Evolutionary conservation across 2,888 invertebrate genomes (phyloP).

Genomic region (Eutolmus rufibarbis): DNA sequence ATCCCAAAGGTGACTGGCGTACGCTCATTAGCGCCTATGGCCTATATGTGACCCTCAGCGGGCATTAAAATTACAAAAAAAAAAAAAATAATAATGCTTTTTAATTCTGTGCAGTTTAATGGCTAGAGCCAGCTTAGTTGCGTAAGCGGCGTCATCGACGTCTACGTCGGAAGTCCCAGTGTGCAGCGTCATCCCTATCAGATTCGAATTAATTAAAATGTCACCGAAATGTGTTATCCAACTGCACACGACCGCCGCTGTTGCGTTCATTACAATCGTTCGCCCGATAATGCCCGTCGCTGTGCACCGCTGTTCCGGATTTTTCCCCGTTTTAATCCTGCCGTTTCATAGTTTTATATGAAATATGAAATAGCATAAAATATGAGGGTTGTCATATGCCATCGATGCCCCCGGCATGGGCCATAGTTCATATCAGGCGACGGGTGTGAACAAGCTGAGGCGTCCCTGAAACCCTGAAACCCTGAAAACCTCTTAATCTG

Average conservation of each 20-base stretch:
- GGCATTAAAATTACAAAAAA: neutral
- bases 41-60: neutral
- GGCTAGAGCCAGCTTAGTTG: neutral
- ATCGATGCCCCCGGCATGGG: conserved; percentile 43
- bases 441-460: conserved; percentile 29
- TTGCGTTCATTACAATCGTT: neutral
- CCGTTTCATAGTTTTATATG: conserved; percentile 39
- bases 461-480: neutral
- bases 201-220: conserved; percentile 47
- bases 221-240: conserved; percentile 43
- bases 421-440: conserved; percentile 21
- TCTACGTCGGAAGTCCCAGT: neutral
- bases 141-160: neutral
- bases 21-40: neutral
- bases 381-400: conserved; percentile 48
- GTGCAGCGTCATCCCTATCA: neutral
- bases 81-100: neutral
- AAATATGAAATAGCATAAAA: conserved; percentile 46
- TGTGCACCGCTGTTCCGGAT: neutral
- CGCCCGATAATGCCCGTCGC: neutral
- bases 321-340: conserved; percentile 35
- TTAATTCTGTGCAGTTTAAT: neutral
- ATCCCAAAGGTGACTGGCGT: neutral
- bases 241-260: conserved; percentile 22
- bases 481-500: neutral